These are phyloP conservation scores for Ara ararauna DNA, from an alignment of 2,797 vertebrate genomes.

Conservation along the genomic window DNA sequence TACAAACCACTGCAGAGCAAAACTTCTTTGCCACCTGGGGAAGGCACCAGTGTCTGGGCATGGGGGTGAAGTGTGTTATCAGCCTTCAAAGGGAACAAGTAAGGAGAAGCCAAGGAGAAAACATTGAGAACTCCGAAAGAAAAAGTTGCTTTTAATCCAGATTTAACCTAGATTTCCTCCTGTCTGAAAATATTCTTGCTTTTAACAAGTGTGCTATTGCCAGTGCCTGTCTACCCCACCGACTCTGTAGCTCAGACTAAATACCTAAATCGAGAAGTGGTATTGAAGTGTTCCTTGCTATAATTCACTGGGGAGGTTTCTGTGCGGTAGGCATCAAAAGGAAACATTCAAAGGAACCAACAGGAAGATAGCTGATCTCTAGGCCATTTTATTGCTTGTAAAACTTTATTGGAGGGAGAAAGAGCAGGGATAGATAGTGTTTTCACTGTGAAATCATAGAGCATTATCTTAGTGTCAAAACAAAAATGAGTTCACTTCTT, in stretches of 20 bases:
- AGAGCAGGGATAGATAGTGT: constrained; percentile 10
- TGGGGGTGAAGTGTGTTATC: neutral
- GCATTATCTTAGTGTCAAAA: constrained; percentile 59
- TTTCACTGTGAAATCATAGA: constrained; percentile 45
- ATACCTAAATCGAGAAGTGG: neutral
- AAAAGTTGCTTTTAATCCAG: neutral
- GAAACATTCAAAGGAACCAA: constrained; percentile 24
- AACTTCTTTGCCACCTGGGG: constrained; percentile 19
- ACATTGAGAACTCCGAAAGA: neutral
- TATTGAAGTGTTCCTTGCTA: neutral
- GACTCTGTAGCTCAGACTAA: neutral
- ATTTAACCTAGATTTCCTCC: constrained; percentile 1
- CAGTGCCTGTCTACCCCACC: neutral
- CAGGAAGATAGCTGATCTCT: constrained; percentile 19
- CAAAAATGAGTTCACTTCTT: constrained; percentile 54
- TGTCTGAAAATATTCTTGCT: constrained; percentile 3
- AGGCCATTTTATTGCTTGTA: constrained; percentile 55
- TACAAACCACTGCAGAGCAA: neutral
- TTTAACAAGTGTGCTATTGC: neutral
- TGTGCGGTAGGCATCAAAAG: constrained; percentile 54
- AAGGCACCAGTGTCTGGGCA: neutral
- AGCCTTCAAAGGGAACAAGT: neutral
- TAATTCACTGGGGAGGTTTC: neutral
- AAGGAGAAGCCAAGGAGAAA: neutral
- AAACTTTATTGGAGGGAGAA: constrained; percentile 58